Evolutionary conservation across 2,888 invertebrate species (phyloP).

Genomic region (Trissolcus japonicus): DNA sequence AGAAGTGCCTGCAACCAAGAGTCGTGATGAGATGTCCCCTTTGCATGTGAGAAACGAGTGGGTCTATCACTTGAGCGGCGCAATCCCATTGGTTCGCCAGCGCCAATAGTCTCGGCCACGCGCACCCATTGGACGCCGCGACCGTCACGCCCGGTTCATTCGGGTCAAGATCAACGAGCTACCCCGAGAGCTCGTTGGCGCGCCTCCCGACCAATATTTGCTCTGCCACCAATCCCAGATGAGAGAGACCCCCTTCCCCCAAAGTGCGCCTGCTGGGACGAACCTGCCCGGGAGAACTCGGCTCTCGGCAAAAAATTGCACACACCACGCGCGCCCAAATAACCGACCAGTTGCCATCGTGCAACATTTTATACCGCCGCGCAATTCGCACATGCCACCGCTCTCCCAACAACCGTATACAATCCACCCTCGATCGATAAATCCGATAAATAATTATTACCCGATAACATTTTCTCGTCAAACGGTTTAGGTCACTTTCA

Average conservation of each 20-base stretch:
- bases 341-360: slow-evolving; percentile 32
- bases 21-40: slow-evolving; percentile 75
- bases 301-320: slow-evolving; percentile 27
- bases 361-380: too few relatives aligned
- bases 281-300: slow-evolving; percentile 27
- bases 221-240: slow-evolving; percentile 32
- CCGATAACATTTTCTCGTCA: too few relatives aligned
- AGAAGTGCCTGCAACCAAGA: slow-evolving; percentile 76
- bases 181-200: slow-evolving; percentile 33
- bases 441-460: too few relatives aligned
- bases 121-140: slow-evolving; percentile 45
- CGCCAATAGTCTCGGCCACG: slow-evolving; percentile 49
- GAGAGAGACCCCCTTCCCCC: slow-evolving; percentile 1
- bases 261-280: slow-evolving; percentile 35
- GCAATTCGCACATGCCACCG: too few relatives aligned
- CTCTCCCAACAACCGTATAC: too few relatives aligned
- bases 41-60: slow-evolving; percentile 72
- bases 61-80: slow-evolving; percentile 56
- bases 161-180: slow-evolving; percentile 37
- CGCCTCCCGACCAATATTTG: slow-evolving; percentile 23
- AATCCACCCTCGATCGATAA: too few relatives aligned
- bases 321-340: slow-evolving; percentile 41
- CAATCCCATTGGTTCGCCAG: slow-evolving; percentile 60
- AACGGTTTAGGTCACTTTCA: too few relatives aligned
- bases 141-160: slow-evolving; percentile 42